phyloP scores from a whole-genome alignment of 2,888 invertebrate genomes.

The Acheta domesticus region DNA sequence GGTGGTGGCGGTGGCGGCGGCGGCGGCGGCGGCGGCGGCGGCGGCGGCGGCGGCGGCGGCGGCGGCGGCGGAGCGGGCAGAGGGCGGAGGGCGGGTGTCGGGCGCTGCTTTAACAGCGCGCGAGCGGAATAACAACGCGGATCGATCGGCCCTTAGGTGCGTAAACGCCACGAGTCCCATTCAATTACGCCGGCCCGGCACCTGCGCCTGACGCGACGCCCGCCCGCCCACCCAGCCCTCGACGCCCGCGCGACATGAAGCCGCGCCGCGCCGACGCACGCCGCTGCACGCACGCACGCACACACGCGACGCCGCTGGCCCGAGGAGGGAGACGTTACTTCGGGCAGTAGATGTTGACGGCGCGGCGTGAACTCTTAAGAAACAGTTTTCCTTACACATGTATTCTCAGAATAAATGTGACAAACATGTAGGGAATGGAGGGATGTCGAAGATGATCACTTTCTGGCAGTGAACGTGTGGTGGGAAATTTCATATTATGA shows the following conservation, averaged over 20 bases:
- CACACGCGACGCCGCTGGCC: too few species aligned
- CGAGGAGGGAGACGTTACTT: too few species aligned
- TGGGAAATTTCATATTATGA: too few species aligned
- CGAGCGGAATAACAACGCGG: background rate
- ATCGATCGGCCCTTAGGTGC: conserved; percentile 18
- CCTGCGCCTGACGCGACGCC: conserved; percentile 6
- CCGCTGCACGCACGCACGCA: too few species aligned
- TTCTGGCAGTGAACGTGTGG: too few species aligned
- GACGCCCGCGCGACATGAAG: background rate
- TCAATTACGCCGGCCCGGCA: background rate
- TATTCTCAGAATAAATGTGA: too few species aligned
- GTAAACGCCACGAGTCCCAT: conserved; percentile 18
- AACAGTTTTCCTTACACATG: too few species aligned
- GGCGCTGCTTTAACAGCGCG: conserved; percentile 4
- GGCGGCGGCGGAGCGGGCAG: background rate
- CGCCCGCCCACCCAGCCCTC: background rate
- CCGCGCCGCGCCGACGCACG: background rate
- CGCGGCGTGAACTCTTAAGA: too few species aligned
- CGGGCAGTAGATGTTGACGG: too few species aligned
- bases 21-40: background rate
- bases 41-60: background rate
- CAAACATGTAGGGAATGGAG: too few species aligned
- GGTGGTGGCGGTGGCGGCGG: background rate
- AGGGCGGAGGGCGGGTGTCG: background rate
- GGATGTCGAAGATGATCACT: too few species aligned